Evolutionary conservation across 2,888 invertebrate species (phyloP).

Genomic region (Himalopsyche tibetana): DNA sequence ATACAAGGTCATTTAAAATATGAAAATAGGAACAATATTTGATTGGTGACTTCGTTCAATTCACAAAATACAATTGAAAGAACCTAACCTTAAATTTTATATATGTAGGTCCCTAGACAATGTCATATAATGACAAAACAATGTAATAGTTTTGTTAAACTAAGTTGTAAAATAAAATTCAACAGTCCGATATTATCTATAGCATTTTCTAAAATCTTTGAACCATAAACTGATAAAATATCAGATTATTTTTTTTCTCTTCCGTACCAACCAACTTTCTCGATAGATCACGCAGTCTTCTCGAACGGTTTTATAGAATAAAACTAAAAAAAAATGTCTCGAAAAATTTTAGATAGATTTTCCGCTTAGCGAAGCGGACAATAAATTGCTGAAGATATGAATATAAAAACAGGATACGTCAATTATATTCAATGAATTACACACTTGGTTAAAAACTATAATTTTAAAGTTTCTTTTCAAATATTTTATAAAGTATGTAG

Average conservation of each 20-base stretch:
- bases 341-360: constrained; percentile 46
- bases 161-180: neutral
- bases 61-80: no score
- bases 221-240: constrained; percentile 29
- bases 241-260: constrained; percentile 28
- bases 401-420: constrained; percentile 18
- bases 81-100: no score
- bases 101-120: neutral
- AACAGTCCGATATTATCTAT: constrained; percentile 16
- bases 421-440: neutral
- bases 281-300: constrained; percentile 33
- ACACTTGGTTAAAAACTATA: no score
- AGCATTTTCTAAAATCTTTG: constrained; percentile 25
- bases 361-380: constrained; percentile 57
- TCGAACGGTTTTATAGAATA: constrained; percentile 21
- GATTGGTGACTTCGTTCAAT: no score
- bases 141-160: no score
- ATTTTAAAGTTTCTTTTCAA: no score
- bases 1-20: no score
- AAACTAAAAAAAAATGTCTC: constrained; percentile 23
- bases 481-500: no score
- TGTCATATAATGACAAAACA: neutral
- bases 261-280: constrained; percentile 38
- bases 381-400: constrained; percentile 18
- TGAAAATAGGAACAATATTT: no score